Evolutionary conservation across 2,888 invertebrate genomes (phyloP).

Genomic region (Bombyx huttoni): DNA sequence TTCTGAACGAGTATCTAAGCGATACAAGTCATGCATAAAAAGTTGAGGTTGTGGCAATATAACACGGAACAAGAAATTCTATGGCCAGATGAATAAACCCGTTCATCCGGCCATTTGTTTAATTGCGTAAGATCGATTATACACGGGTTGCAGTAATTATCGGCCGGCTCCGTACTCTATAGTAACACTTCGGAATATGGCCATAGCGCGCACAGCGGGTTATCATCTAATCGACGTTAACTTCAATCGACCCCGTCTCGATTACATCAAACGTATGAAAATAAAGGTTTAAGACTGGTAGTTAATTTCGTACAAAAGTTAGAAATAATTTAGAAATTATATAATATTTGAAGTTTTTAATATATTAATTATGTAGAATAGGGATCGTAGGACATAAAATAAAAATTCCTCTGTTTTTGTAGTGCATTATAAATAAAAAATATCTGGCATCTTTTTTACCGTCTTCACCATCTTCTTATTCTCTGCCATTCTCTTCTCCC

Average conservation of each 20-base stretch:
- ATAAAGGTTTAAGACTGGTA: slow-evolving; percentile 2
- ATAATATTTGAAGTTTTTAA: too few species aligned
- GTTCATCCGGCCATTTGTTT: slow-evolving; percentile 34
- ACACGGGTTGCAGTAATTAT: slow-evolving; percentile 30
- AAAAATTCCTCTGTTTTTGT: too few species aligned
- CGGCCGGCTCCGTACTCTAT: slow-evolving; percentile 5
- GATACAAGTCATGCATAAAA: slow-evolving; percentile 43
- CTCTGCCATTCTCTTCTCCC: too few species aligned
- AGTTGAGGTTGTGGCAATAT: slow-evolving; percentile 37
- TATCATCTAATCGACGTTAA: slow-evolving; percentile 3
- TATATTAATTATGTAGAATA: too few species aligned
- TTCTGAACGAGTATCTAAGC: slow-evolving; percentile 36
- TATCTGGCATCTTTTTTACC: too few species aligned
- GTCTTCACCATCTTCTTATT: too few species aligned
- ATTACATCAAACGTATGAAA: neutral
- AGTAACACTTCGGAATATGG: slow-evolving; percentile 1
- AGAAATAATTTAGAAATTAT: too few species aligned
- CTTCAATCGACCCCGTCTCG: neutral
- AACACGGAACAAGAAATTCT: slow-evolving; percentile 51
- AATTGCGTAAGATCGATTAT: slow-evolving; percentile 54
- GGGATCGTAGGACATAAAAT: too few species aligned
- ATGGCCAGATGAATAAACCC: slow-evolving; percentile 28
- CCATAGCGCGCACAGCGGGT: neutral
- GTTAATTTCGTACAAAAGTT: too few species aligned
- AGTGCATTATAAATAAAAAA: too few species aligned